These are phyloP conservation scores for Diuraphis noxia DNA, from an alignment of 1,140 invertebrate genomes.

Conservation along the genomic window DNA sequence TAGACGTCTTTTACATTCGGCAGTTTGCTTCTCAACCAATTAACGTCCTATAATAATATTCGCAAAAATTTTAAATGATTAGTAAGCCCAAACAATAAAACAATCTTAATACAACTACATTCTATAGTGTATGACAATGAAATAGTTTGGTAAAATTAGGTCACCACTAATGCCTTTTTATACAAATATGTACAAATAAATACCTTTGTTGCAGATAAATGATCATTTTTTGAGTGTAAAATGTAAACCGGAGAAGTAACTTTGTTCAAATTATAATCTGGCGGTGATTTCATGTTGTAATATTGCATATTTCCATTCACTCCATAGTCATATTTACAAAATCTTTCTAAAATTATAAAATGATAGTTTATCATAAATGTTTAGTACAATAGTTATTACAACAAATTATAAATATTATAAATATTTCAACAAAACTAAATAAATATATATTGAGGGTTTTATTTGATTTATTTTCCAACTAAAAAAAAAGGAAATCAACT, in stretches of 20 bases:
- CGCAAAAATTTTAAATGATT: neutral
- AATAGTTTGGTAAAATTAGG: neutral
- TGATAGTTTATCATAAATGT: neutral
- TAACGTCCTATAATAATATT: constrained; percentile 31
- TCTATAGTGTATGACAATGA: neutral
- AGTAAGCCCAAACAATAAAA: neutral
- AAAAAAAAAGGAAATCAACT: no score
- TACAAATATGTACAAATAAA: neutral
- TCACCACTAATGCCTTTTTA: neutral
- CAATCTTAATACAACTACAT: no score
- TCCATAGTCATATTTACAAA: constrained; percentile 58
- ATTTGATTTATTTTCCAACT: no score
- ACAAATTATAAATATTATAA: neutral
- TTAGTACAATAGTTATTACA: neutral
- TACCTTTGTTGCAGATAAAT: constrained; percentile 34
- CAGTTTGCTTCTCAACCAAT: neutral
- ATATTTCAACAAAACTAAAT: no score
- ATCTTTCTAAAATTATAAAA: constrained; percentile 54
- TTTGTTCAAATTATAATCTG: constrained; percentile 66
- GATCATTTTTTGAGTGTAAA: constrained; percentile 72
- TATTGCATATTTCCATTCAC: constrained; percentile 61
- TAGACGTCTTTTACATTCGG: constrained; percentile 29
- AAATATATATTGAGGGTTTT: no score
- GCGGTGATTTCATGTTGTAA: constrained; percentile 64
- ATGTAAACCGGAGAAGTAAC: constrained; percentile 69